phyloP scores from a whole-genome alignment of 2,113 vertebrate genomes.

The Formicarius rufipectus region DNA sequence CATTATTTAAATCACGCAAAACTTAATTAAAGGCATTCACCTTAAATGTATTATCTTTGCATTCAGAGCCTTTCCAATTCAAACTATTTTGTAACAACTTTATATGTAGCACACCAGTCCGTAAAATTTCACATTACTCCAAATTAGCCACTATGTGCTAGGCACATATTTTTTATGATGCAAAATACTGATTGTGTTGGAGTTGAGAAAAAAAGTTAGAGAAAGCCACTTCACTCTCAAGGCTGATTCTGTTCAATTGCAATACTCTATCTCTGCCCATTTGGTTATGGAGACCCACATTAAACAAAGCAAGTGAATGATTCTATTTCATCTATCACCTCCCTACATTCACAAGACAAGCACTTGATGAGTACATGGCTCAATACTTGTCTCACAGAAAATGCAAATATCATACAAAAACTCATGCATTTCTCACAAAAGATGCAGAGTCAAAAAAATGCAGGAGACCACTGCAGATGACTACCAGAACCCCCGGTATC shows the following conservation, averaged over 20 bases:
- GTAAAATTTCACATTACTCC: constrained; percentile 40
- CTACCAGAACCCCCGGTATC: background rate
- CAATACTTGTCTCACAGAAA: background rate
- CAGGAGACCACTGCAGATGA: background rate
- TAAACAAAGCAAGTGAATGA: background rate
- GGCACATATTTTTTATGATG: constrained; percentile 5
- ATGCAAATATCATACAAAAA: background rate
- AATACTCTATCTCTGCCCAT: background rate
- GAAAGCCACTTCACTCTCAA: background rate
- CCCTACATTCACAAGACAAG: background rate
- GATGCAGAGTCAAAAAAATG: background rate
- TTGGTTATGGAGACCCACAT: background rate
- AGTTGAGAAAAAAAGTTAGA: background rate
- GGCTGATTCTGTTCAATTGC: background rate
- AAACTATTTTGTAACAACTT: constrained; percentile 40
- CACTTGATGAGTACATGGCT: background rate
- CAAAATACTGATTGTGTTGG: background rate
- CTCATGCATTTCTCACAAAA: background rate
- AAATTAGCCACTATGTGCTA: constrained; percentile 14
- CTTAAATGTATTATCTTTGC: constrained; percentile 25
- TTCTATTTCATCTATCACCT: background rate
- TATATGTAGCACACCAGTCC: constrained; percentile 1
- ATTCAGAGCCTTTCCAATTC: constrained; percentile 34
- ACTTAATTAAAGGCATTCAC: constrained; percentile 48
- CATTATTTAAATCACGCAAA: constrained; percentile 57